phyloP scores from a whole-genome alignment of 2,113 vertebrate species.

The Solenodon paradoxus region DNA sequence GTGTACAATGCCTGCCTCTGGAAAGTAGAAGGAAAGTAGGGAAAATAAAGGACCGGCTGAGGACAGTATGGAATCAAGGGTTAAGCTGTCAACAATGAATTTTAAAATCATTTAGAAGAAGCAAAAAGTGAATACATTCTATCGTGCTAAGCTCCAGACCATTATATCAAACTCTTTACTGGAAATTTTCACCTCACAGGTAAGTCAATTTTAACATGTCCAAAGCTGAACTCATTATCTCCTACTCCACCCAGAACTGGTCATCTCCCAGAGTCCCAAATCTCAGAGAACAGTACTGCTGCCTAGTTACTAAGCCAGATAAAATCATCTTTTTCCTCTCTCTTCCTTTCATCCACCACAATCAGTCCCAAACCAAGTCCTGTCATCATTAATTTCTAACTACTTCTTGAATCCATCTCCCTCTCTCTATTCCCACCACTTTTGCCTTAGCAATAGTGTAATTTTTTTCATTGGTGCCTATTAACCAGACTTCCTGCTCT shows the following conservation, averaged over 20 bases:
- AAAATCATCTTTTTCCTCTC: not conserved
- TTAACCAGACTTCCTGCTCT: not conserved
- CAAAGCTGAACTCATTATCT: not conserved
- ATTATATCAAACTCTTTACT: not conserved
- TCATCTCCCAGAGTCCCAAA: not conserved
- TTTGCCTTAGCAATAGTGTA: not conserved
- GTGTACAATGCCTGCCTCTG: not conserved
- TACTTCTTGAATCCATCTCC: not conserved
- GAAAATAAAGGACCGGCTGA: not conserved
- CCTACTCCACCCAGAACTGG: not conserved
- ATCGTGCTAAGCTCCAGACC: not conserved
- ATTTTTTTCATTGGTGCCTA: not conserved
- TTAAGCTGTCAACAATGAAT: not conserved
- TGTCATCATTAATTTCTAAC: not conserved
- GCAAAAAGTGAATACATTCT: not conserved
- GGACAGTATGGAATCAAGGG: not conserved
- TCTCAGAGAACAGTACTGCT: not conserved
- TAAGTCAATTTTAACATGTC: not conserved
- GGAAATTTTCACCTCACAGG: not conserved
- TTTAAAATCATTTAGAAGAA: not conserved
- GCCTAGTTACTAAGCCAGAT: not conserved
- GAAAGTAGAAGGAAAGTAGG: not conserved
- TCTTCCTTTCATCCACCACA: not conserved
- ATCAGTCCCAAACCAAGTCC: not conserved
- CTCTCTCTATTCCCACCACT: not conserved